Conservation (phyloP, 1,140 invertebrate genomes). For the Cepaea nemoralis region DNA sequence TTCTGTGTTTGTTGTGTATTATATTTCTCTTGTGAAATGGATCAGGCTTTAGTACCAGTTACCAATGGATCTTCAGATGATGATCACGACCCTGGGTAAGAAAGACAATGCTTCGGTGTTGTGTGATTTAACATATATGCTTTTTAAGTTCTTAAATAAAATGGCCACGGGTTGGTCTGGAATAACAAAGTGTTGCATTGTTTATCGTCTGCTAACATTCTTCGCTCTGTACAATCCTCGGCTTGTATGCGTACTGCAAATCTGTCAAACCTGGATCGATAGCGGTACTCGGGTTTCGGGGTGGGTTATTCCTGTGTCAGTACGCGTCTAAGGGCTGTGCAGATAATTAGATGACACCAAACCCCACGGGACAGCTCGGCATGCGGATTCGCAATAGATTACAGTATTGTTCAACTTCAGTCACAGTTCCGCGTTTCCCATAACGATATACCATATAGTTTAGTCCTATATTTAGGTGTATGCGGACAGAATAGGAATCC, state of each 20-base stretch:
- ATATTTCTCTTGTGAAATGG: constrained; percentile 17
- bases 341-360: background rate
- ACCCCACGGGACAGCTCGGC: background rate
- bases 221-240: background rate
- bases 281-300: background rate
- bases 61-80: constrained; percentile 30
- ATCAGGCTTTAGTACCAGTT: constrained; percentile 33
- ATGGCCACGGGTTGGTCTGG: background rate
- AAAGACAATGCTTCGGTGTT: background rate
- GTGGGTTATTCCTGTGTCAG: background rate
- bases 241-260: background rate
- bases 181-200: background rate
- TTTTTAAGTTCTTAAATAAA: background rate
- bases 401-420: background rate
- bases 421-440: background rate
- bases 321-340: background rate
- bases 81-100: constrained; percentile 35
- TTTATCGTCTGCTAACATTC: background rate
- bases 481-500: background rate
- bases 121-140: background rate
- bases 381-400: background rate
- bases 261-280: background rate
- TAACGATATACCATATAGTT: background rate
- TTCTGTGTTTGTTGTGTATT: constrained; percentile 34
- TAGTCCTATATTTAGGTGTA: background rate